Evolutionary conservation across 2,888 invertebrate genomes (phyloP).

Genomic region (Athripsodes cinereus): DNA sequence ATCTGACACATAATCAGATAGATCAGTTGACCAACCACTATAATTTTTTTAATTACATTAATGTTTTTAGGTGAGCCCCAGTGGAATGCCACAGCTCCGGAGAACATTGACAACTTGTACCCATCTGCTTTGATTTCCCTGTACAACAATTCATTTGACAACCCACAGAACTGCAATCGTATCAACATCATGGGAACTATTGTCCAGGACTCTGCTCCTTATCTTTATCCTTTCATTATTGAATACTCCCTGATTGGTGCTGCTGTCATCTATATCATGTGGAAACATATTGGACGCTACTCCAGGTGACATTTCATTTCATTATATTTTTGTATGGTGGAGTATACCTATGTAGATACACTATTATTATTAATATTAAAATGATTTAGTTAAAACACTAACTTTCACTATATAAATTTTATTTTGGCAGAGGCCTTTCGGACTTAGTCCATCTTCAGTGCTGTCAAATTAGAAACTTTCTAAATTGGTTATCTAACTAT

Average conservation of each 20-base stretch:
- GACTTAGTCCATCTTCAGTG: no score
- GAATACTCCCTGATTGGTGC: slow-evolving; percentile 94
- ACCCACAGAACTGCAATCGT: slow-evolving; percentile 65
- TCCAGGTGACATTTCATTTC: slow-evolving; percentile 68
- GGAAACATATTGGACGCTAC: slow-evolving; percentile 89
- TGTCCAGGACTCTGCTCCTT: slow-evolving; percentile 89
- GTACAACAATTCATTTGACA: slow-evolving; percentile 40
- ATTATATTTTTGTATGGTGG: no score
- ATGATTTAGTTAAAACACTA: no score
- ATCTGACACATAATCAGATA: no score
- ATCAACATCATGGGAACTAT: slow-evolving; percentile 90
- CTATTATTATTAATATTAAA: no score
- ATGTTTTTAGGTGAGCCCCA: neutral
- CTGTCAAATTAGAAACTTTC: no score
- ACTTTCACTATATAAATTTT: no score
- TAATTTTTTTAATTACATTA: no score
- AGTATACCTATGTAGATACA: no score
- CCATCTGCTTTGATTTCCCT: slow-evolving; percentile 49
- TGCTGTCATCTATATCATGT: slow-evolving; percentile 93
- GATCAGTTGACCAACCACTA: no score
- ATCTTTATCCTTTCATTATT: slow-evolving; percentile 92
- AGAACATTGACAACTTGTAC: slow-evolving; percentile 53
- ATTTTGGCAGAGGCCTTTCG: no score
- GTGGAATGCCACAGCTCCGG: slow-evolving; percentile 38
- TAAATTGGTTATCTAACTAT: no score